Evolutionary conservation across 2,113 vertebrate species (phyloP), one percentile per base, ranked within the genome.

Genomic region (Spea bombifrons): DNA sequence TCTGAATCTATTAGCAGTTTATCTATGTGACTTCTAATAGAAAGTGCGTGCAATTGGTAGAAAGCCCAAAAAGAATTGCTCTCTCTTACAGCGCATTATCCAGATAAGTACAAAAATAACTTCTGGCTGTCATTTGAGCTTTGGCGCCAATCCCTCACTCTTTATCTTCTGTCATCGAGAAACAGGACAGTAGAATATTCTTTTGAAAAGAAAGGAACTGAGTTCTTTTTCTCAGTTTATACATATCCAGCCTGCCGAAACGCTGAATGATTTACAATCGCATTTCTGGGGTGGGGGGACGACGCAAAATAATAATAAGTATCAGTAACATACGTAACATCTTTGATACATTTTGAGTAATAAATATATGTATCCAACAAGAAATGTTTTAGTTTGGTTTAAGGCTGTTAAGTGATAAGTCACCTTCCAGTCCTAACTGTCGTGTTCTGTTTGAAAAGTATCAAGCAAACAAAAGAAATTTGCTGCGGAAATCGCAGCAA

Each of bases 21-120:
- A 74, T 80, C 78, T 80, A 74, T 74, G 71, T 68, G 78, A 47
- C 66, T 80, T 66, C 78, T 80, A 80, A 80, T 80, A 80, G 78
- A 74, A 74, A 74, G 65, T 73, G 64, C 65, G 71, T 61, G 1
- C 50, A 80, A 65, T 80, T 74, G 78, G 78, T 74, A 61, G 78
- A 55, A 55, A 80, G 78, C 71, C 78, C 45, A 48, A 72, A 43
- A 80, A 63, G 71, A 74, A 80, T 74, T 57, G 78, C 71, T 80
- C 71, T 80, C 71, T 80, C 78, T 57, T 72, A 74, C 78, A 67
- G 64, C 61, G 77, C 77, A 79, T 79, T 73, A 79, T 71, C 50
- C 70, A 73, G 78, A 68, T 80, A 74, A 80, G 78, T 80, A 74
- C 64, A 55, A 68, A 72, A 80, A 80, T 80, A 74, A 80, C 78